Conservation (phyloP, 1,140 invertebrate genomes). For the Drosophila truncata region DNA sequence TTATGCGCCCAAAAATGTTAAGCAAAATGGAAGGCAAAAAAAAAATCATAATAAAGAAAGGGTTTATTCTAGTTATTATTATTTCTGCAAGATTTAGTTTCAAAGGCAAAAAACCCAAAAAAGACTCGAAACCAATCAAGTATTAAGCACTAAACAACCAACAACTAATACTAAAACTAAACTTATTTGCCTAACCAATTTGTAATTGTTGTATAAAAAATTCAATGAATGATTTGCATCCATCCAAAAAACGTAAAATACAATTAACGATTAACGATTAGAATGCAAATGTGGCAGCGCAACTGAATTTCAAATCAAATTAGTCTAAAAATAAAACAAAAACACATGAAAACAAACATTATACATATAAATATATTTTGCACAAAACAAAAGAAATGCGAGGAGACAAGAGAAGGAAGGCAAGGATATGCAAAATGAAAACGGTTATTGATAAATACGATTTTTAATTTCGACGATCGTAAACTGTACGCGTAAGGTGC, state of each 20-base stretch:
- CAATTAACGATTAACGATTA: conserved; percentile 40
- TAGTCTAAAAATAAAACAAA: conserved; percentile 57
- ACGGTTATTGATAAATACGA: conserved; percentile 73
- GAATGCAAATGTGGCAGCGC: conserved; percentile 68
- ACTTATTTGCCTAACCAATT: conserved; percentile 72
- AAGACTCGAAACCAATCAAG: conserved; percentile 85
- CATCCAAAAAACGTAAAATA: conserved; percentile 63
- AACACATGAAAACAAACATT: conserved; percentile 24
- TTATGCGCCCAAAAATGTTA: conserved; percentile 40
- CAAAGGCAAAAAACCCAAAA: conserved; percentile 69
- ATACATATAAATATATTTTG: conserved; percentile 70
- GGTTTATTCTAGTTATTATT: conserved; percentile 62
- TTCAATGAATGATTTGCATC: conserved; percentile 70
- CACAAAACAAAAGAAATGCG: conserved; percentile 55
- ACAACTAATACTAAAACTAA: conserved; percentile 55
- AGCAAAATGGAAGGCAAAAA: conserved; percentile 53
- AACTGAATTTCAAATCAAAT: conserved; percentile 84
- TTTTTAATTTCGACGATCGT: conserved; percentile 58
- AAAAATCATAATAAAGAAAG: conserved; percentile 12
- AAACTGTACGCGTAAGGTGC: conserved; percentile 25
- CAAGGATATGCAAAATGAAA: conserved; percentile 33
- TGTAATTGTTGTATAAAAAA: conserved; percentile 73
- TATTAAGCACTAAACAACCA: conserved; percentile 80
- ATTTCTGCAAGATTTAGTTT: conserved; percentile 68
- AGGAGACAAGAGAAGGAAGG: background rate